These are phyloP conservation scores for Columba janthina DNA, from an alignment of 2,113 vertebrate genomes.

Conservation along the genomic window DNA sequence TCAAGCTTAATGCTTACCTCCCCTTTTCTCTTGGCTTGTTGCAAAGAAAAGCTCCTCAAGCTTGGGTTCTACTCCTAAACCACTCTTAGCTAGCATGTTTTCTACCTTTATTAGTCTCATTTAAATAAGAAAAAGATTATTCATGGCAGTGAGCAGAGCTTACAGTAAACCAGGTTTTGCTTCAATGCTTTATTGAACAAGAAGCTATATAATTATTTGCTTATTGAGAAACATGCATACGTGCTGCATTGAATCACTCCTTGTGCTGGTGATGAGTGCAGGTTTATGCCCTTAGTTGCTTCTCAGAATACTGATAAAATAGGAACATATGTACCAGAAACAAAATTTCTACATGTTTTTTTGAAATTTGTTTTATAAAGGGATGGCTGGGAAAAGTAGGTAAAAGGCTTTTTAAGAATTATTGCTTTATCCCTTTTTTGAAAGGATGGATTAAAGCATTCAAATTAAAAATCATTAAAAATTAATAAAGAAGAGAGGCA, in stretches of 20 bases:
- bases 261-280: not conserved
- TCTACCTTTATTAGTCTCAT: not conserved
- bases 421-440: not conserved
- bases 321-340: not conserved
- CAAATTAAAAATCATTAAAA: constrained; percentile 48
- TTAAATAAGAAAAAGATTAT: constrained; percentile 3
- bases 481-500: constrained; percentile 45
- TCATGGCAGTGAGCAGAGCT: not conserved
- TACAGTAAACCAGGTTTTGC: constrained; percentile 18
- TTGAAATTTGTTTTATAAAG: not conserved
- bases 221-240: not conserved
- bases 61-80: not conserved
- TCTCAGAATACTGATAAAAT: not conserved
- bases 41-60: not conserved
- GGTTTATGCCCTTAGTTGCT: not conserved
- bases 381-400: not conserved
- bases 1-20: not conserved
- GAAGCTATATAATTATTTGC: not conserved
- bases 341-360: not conserved
- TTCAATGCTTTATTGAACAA: constrained; percentile 30
- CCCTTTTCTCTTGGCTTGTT: not conserved
- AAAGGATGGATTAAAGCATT: constrained; percentile 11
- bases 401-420: not conserved
- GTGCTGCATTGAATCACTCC: not conserved
- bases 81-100: not conserved